Conservation (phyloP, 64 coral and sea anemone genomes). For the Dendrophyllia cribrosa region DNA sequence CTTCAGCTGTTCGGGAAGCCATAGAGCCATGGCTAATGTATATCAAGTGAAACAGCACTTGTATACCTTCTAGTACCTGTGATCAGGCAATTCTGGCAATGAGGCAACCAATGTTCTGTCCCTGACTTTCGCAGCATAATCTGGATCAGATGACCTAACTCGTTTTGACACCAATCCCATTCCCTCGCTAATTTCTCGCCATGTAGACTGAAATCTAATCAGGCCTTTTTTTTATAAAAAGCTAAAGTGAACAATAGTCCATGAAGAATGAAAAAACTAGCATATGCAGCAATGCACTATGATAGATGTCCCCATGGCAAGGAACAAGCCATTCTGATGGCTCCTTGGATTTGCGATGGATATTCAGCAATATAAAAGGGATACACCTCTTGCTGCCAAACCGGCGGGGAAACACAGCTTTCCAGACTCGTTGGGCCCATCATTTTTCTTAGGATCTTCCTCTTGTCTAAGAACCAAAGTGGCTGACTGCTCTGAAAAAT, state of each 20-base stretch:
- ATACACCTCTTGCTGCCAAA: slow-evolving; percentile 63
- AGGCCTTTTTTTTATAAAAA: too few relatives aligned
- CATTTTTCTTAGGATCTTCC: slow-evolving; percentile 18
- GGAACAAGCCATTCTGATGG: slow-evolving; percentile 56
- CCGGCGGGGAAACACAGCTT: slow-evolving; percentile 69
- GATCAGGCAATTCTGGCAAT: slow-evolving; percentile 65
- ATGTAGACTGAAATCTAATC: slow-evolving; percentile 66
- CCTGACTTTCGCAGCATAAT: slow-evolving; percentile 58
- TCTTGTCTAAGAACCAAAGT: slow-evolving; percentile 62
- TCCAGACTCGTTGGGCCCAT: slow-evolving; percentile 54
- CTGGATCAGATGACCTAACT: slow-evolving; percentile 61
- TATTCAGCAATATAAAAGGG: slow-evolving; percentile 51
- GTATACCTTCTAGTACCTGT: slow-evolving; percentile 47
- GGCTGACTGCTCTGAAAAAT: slow-evolving; percentile 52
- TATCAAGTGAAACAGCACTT: slow-evolving; percentile 47
- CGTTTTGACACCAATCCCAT: slow-evolving; percentile 70
- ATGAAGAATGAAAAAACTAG: too few relatives aligned
- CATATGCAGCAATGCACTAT: too few relatives aligned
- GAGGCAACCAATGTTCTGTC: slow-evolving; percentile 55
- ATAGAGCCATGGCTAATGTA: slow-evolving; percentile 50
- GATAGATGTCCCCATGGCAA: too few relatives aligned
- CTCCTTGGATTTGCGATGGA: slow-evolving; percentile 55
- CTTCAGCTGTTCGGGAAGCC: slow-evolving; percentile 63
- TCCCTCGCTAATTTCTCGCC: slow-evolving; percentile 61
- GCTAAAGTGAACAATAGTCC: too few relatives aligned